Evolutionary conservation across 2,797 vertebrate genomes (phyloP), one percentile per base, ranked within the genome.

Genomic region (Enteromius paludinosus): DNA sequence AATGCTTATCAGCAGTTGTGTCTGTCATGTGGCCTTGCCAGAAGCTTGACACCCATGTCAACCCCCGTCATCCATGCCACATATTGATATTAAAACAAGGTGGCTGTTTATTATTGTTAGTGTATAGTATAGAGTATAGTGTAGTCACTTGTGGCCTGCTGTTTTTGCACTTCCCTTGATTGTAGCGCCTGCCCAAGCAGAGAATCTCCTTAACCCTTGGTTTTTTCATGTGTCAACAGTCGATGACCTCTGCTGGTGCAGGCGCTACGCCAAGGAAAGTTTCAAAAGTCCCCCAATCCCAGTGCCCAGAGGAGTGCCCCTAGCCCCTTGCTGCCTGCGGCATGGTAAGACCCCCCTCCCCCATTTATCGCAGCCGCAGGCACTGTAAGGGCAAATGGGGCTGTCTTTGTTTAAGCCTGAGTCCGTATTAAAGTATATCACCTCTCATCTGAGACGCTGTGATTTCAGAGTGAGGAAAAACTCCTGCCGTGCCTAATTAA

Each of bases 401-500:
- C 83, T 80, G 78, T 82, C 90, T 91, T 88, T 83, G 88, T 90
- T 90, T 88, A 90, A 91, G 90, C 87, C 85, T 86, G 11, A 45
- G 84, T 87, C 88, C 82, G 78, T 85, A 66, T 89, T 90, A 87
- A 86, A 80, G 81, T 87, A 79, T 71, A 70, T 87, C 79, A 89
- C 84, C 87, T 86, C 82, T 91, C 84, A 78, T 84, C 83, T 86
- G 90, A 86, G 89, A 90, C 86, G 68, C 86, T 88, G 81, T 75
- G 84, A 84, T 72, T 89, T 75, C n/a, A 74, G 74, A 77, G 82
- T 61, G 68, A 61, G 49, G 80, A 84, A 85, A 90, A 87, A 91
- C 88, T 86, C 85, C 85, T 91, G 90, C 90, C 87, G 86, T 90
- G 90, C 90, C 84, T 91, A 92, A 93, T 94, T 93, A 94, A 92